Evolutionary conservation across 2,113 vertebrate species (phyloP), one percentile per base, ranked within the genome.

Genomic region (Vidua chalybeata): DNA sequence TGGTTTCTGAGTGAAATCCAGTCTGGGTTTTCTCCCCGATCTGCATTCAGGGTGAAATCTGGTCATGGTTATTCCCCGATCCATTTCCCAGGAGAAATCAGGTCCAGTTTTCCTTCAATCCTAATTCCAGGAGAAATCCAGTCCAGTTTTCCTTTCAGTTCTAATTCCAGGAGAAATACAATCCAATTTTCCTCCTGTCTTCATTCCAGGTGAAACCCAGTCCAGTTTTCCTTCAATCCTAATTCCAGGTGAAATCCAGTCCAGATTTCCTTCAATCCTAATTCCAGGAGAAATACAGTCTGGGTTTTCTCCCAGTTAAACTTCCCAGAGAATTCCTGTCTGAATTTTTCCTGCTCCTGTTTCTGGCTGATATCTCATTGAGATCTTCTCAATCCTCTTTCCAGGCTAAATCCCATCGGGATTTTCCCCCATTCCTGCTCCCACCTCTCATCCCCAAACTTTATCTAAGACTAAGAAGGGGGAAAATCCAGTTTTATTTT

Each of bases 251-350:
- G 15, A 33, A 46, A 31, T 63, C 39, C 1, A 1, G 4, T 46
- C 41, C 0, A 0, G 22, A 48, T 64, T 49, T 41, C 20, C 17
- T 23, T 10, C 16, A 2, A 0, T 28, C 30, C 21, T 1, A 5
- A 4, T 20, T 63, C 31, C 52, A 15, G 31, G 30, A 3, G 21
- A n/a, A 48, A 33, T 56, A 27, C 1, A 2, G 4, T 41, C 30
- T 0, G 0, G 4, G 15, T 67, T 67, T 45, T 45, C 26, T 30
- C 43, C 33, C 1, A 1, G 2, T 21, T 46, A 7, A 0, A 6
- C 27, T 37, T 61, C 46, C 46, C 37, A 27, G 55, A 5, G 15
- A 33, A 37, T 37, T 69, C 46, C 22, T 33, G 22, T 8, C 27
- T 45, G 28, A 4, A 1, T 19, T 87, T 61, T 54, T 11, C 64